phyloP scores from a whole-genome alignment of 92 coral and sea anemone genomes.

The Heteractis magnifica region DNA sequence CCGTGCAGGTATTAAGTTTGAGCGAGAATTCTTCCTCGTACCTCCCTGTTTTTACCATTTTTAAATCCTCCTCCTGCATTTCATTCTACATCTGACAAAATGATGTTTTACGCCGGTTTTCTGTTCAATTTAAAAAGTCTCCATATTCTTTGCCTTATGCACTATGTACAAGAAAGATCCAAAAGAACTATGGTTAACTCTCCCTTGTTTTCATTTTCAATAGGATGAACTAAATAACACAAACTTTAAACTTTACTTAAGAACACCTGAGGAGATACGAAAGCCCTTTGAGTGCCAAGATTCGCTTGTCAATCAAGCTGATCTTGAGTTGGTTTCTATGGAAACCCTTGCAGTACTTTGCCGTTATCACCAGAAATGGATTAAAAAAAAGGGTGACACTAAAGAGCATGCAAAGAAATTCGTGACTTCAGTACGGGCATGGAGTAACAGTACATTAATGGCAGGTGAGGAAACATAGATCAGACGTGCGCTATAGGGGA shows the following conservation, averaged over 20 bases:
- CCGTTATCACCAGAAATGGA: slow-evolving; percentile 65
- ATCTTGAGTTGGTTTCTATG: slow-evolving; percentile 62
- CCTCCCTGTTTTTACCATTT: too few species aligned
- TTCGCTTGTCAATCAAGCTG: slow-evolving; percentile 59
- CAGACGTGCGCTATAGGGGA: neutral
- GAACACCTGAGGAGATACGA: slow-evolving; percentile 57
- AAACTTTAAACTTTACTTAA: slow-evolving; percentile 51
- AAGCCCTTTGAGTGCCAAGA: slow-evolving; percentile 50
- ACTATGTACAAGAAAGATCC: neutral
- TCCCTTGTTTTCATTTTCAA: neutral
- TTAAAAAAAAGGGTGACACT: slow-evolving; percentile 58
- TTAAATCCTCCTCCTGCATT: too few species aligned
- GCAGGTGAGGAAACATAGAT: slow-evolving; percentile 42
- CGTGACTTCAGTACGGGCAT: slow-evolving; percentile 54
- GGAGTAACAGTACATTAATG: slow-evolving; percentile 64
- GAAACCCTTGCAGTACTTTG: slow-evolving; percentile 54
- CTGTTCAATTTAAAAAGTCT: too few species aligned
- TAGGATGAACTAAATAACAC: slow-evolving; percentile 64
- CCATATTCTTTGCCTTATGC: too few species aligned
- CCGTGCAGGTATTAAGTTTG: too few species aligned
- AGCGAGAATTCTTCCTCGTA: too few species aligned
- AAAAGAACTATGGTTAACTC: too few species aligned
- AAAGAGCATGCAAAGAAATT: slow-evolving; percentile 58
- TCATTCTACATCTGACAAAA: too few species aligned
- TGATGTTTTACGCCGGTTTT: too few species aligned